These are phyloP conservation scores for Cynocephalus volans DNA, from an alignment of 2,113 vertebrate species.

Conservation along the genomic window DNA sequence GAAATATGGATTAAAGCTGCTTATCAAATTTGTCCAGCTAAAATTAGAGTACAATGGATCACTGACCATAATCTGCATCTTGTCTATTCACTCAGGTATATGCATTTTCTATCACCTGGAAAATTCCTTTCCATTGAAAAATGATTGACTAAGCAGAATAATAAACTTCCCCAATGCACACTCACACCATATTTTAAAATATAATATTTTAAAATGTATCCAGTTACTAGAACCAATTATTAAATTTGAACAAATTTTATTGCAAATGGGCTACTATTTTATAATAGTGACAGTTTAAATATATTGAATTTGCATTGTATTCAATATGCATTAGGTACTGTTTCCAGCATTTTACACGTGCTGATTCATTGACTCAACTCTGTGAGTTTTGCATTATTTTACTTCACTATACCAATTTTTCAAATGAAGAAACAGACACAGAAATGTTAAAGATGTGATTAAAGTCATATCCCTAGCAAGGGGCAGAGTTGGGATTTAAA, in stretches of 20 bases:
- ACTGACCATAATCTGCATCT: conserved; percentile 41
- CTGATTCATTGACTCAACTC: conserved; percentile 40
- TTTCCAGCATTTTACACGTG: background rate
- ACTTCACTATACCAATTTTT: background rate
- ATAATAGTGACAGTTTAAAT: background rate
- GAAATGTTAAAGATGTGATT: background rate
- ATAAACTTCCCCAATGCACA: background rate
- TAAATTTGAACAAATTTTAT: conserved; percentile 45
- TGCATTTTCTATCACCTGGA: conserved; percentile 7
- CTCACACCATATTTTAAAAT: conserved; percentile 30
- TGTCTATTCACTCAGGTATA: conserved; percentile 15
- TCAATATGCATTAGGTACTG: background rate
- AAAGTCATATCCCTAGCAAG: background rate
- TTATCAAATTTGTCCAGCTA: conserved; percentile 72
- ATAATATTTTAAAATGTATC: conserved; percentile 53
- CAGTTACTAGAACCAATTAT: conserved; percentile 29
- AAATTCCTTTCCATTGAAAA: conserved; percentile 51
- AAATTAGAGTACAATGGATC: conserved; percentile 56
- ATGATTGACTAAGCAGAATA: background rate
- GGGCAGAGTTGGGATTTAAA: background rate
- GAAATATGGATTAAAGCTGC: conserved; percentile 64
- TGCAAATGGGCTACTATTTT: conserved; percentile 39
- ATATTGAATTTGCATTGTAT: background rate
- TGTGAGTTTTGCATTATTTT: background rate
- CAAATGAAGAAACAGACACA: background rate